Conservation (phyloP, 2,113 vertebrate species). For the Callionymus lyra region DNA sequence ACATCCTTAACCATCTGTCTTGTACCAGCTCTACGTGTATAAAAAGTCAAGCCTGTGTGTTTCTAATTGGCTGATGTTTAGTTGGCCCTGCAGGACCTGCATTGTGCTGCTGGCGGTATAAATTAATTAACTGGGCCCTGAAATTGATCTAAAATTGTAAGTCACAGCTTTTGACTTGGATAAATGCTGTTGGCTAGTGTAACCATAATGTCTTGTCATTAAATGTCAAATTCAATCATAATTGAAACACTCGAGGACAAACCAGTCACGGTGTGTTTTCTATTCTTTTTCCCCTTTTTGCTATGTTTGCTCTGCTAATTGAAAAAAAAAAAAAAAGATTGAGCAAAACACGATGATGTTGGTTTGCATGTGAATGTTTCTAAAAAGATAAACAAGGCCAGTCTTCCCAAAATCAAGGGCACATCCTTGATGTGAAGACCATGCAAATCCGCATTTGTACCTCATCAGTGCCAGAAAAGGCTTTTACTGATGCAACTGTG, state of each 20-base stretch:
- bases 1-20: conserved; percentile 33
- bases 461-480: conserved; percentile 52
- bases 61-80: conserved; percentile 63
- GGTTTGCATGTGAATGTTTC: background rate
- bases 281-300: too few species aligned
- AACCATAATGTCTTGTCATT: conserved; percentile 38
- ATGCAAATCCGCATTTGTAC: conserved; percentile 50
- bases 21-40: conserved; percentile 20
- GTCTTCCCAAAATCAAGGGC: conserved; percentile 63
- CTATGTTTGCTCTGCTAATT: too few species aligned
- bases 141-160: conserved; percentile 60
- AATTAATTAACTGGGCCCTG: conserved; percentile 63
- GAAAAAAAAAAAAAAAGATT: too few species aligned
- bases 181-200: conserved; percentile 48
- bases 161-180: conserved; percentile 48
- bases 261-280: background rate
- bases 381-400: conserved; percentile 23
- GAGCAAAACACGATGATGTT: background rate
- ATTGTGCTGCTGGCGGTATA: conserved; percentile 61
- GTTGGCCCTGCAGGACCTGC: conserved; percentile 60
- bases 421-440: conserved; percentile 52
- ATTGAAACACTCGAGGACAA: background rate
- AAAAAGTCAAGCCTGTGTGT: conserved; percentile 35
- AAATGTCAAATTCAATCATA: background rate
- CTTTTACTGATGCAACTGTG: conserved; percentile 58